These are phyloP conservation scores for Crotalus horridus DNA, from an alignment of 2,113 vertebrate genomes.

Conservation along the genomic window DNA sequence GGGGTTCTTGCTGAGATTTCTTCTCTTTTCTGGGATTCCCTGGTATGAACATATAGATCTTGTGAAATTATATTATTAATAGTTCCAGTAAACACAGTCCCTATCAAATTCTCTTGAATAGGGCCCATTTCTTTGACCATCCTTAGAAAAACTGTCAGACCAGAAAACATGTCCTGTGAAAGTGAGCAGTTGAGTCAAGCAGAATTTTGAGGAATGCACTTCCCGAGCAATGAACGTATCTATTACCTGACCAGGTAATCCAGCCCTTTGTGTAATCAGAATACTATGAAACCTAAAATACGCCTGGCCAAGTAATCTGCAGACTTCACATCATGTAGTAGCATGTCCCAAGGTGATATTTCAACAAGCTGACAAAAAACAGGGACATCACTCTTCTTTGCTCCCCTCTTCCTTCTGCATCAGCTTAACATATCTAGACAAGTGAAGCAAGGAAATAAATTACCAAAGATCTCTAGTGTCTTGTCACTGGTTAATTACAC, in stretches of 20 bases:
- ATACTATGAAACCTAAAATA: background rate
- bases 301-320: background rate
- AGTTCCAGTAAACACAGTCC: background rate
- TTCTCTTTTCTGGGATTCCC: background rate
- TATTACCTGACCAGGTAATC: background rate
- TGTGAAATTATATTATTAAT: background rate
- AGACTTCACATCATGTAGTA: background rate
- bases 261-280: background rate
- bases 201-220: background rate
- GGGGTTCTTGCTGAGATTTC: background rate
- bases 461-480: background rate
- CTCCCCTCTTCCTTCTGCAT: background rate
- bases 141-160: background rate
- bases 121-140: background rate
- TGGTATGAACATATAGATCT: background rate
- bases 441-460: background rate
- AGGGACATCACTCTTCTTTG: background rate
- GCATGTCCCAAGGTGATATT: background rate
- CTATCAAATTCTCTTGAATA: background rate
- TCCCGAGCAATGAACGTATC: background rate
- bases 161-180: background rate
- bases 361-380: background rate
- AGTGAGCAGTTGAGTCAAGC: background rate
- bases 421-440: background rate
- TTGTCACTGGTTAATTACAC: background rate